A percentile compares a stretch with the other conserved stretches of the same genome.
phyloP scores from a whole-genome alignment of 2,888 invertebrate species.

The Conus canariensis region DNA sequence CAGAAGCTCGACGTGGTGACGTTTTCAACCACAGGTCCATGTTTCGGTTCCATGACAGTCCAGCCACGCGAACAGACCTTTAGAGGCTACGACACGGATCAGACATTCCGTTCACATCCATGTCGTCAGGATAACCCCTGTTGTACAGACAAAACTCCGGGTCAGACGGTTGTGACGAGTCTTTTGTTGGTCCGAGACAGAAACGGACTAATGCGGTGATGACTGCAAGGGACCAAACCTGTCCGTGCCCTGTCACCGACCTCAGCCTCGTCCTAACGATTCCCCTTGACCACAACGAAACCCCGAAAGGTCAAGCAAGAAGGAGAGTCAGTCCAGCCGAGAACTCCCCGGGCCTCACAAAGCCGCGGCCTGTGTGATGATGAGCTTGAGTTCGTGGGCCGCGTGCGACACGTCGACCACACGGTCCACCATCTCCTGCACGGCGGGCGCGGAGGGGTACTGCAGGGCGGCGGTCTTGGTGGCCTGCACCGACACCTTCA shows the following conservation, averaged over 20 bases:
- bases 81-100: no score
- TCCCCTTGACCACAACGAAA: no score
- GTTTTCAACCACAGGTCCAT: no score
- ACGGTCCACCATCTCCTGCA: constrained; percentile 95
- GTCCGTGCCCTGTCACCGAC: background rate
- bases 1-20: no score
- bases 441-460: constrained; percentile 93
- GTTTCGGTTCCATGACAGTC: no score
- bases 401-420: constrained; percentile 91
- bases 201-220: background rate
- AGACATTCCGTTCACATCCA: no score
- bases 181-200: background rate
- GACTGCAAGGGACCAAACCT: background rate
- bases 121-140: no score
- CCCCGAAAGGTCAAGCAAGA: no score
- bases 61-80: no score
- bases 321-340: background rate
- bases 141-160: no score
- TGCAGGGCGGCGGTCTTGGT: constrained; percentile 94
- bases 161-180: background rate
- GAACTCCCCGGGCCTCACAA: background rate
- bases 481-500: constrained; percentile 87
- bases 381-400: constrained; percentile 87
- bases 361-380: constrained; percentile 68
- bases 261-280: no score